phyloP scores from a whole-genome alignment of 2,888 invertebrate genomes.

The Drosophila infuscata region DNA sequence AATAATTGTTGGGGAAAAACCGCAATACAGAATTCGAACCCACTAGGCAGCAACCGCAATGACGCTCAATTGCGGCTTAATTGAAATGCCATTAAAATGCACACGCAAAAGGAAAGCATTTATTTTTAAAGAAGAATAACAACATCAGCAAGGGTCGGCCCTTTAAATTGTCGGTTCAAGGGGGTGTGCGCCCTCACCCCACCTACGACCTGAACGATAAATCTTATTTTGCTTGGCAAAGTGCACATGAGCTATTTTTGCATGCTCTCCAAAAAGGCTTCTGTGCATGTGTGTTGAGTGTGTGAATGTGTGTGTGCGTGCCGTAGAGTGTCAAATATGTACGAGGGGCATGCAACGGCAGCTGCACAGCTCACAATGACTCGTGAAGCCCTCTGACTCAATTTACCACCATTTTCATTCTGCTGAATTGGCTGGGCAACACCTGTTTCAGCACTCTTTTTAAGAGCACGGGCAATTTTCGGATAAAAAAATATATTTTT shows the following conservation, averaged over 20 bases:
- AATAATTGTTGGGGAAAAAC: conserved; percentile 12
- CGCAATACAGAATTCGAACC: conserved; percentile 13
- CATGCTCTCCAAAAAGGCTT: conserved; percentile 35
- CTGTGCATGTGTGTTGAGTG: conserved; percentile 4
- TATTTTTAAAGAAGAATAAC: conserved; percentile 8
- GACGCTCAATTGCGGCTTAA: conserved; percentile 61
- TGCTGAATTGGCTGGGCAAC: background rate
- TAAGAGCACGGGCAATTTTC: conserved; percentile 5
- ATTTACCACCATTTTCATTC: conserved; percentile 35
- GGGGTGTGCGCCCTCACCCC: conserved; percentile 22
- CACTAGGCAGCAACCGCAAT: conserved; percentile 19
- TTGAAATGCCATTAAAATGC: conserved; percentile 68
- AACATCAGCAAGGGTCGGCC: background rate
- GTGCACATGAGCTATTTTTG: conserved; percentile 65
- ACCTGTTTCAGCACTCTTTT: conserved; percentile 24
- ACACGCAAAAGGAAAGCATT: conserved; percentile 15
- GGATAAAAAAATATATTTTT: conserved; percentile 4
- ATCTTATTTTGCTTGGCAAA: conserved; percentile 76
- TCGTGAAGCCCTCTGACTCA: conserved; percentile 1
- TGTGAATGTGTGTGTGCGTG: conserved; percentile 1
- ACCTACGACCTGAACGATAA: conserved; percentile 59
- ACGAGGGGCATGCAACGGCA: conserved; percentile 10
- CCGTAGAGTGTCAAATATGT: conserved; percentile 45
- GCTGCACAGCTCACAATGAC: background rate
- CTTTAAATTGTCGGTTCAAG: conserved; percentile 46